Evolutionary conservation across 2,888 invertebrate genomes (phyloP), one percentile per base, ranked within the genome.

Genomic region (Leptinotarsa juncta): DNA sequence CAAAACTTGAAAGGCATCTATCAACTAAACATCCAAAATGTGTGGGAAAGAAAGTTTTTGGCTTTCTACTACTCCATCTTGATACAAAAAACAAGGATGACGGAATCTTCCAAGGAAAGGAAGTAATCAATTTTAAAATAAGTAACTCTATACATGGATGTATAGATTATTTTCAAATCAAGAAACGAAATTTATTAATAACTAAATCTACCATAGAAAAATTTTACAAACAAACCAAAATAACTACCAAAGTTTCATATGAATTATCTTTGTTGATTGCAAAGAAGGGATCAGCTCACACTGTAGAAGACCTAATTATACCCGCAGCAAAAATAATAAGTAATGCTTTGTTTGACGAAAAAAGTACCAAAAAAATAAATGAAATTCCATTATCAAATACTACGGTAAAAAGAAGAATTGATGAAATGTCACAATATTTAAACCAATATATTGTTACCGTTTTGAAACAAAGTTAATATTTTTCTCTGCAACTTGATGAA

Each of bases 401-500:
- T 15, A 50, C 50, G 16, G 15, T 50, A 16, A 50, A 50, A 50
- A 15, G 15, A 50, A 50, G 50, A 16, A 50, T 14, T 50, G 50
- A 50, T 16, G 50, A 50, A 50, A 50, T 50, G 50, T 14, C 50
- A 50, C 15, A 50, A 14, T 15, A 50, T 50, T 3, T 14, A 4
- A 50, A 50, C 15, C 4, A 50, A 14, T 14, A 14, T 16, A 14
- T 50, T 14, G 4, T 50, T 16, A 50, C 0, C 12, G 50, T 16
- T 15, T 4, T 50, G 3, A 50, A 50, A 50, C 50, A 15, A 50
- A 50, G 50, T 16, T 1, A 50, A 14, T 50, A 15, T 15, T 50
- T 15, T 50, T 3, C 50, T 20, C 26, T 65, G 26, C 65, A 65
- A 26, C 65, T 65, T 42, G 65, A 65, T 65, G 14, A 65, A 65